Base-by-base conservation (phyloP, 2,797 vertebrate species). In the Peromyscus melanophrys region DNA sequence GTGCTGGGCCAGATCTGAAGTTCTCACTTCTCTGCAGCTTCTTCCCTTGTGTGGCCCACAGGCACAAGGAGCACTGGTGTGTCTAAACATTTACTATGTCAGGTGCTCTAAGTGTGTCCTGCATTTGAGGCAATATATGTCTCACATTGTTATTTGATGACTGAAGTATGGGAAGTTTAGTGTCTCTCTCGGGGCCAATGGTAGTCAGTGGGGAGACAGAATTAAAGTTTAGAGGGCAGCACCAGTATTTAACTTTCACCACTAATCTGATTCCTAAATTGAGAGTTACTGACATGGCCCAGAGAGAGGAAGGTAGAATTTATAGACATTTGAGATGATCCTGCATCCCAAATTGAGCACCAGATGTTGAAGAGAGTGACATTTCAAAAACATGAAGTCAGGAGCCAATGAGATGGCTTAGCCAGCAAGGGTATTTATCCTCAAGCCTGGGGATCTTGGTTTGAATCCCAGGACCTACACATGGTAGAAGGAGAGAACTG, bases 341-440 rank as follows among this genome's bases (percentile, higher is more conserved):
- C 95, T 63, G 86, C 90, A 16, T 16, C n/a, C 9, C 34, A 37
- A 90, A 40, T 11, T 16, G 27, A 71, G 0, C 69, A 69, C 89
- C n/a, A 82, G 31, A n/a, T 73, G 29, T 55, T 65, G 1, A 87
- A 90, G 46, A 78, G 3, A 80, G 10, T 73, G 52, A 57, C 34
- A 63, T 97, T 97, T 98, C 29, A 95, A 55, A 91, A 87, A 40
- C 34, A 73, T 73, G 31, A 80, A n/a, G 59, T 43, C 37, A 43
- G 59, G 27, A 43, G 4, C 27, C 59, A 63, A 3, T 43, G 57
- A 63, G 14, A 31, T 43, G 55, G 23, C 55, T 80, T 80, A 25
- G 34, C 21, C 2, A 3, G 3, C 0, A 7, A 40, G 27, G n/a
- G n/a, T 3, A 14, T 61, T 82, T 82, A 29, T 40, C 80, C 6